phyloP scores from a whole-genome alignment of 2,113 vertebrate species.

The Platanista minor region DNA sequence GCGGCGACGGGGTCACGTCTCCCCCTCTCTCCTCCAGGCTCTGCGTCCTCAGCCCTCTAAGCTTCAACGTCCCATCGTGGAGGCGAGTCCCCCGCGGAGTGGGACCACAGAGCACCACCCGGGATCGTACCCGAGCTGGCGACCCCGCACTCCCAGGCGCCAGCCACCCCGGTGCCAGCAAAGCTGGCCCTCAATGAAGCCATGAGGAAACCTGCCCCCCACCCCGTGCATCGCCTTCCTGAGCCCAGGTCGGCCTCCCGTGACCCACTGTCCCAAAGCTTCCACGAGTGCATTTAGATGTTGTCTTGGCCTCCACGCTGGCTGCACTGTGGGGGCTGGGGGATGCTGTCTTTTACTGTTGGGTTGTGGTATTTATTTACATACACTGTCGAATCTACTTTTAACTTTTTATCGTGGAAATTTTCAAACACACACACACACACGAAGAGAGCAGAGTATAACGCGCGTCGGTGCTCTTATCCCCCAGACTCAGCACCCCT shows the following conservation, averaged over 20 bases:
- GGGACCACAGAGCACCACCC: neutral
- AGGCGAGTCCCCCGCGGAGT: neutral
- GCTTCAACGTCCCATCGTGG: neutral
- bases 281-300: neutral
- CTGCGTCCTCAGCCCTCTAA: neutral
- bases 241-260: neutral
- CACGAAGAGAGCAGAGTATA: neutral
- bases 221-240: neutral
- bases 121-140: neutral
- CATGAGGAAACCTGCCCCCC: neutral
- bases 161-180: neutral
- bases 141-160: too few relatives aligned
- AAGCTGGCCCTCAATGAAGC: neutral
- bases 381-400: neutral
- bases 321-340: neutral
- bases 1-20: neutral
- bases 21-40: neutral
- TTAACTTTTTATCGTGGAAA: neutral
- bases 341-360: neutral
- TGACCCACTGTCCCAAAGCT: neutral
- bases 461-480: neutral
- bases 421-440: neutral
- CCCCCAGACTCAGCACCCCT: neutral
- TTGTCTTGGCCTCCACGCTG: neutral
- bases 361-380: neutral